These are phyloP conservation scores for Clitarchus hookeri DNA, from an alignment of 2,888 invertebrate species.

Conservation along the genomic window DNA sequence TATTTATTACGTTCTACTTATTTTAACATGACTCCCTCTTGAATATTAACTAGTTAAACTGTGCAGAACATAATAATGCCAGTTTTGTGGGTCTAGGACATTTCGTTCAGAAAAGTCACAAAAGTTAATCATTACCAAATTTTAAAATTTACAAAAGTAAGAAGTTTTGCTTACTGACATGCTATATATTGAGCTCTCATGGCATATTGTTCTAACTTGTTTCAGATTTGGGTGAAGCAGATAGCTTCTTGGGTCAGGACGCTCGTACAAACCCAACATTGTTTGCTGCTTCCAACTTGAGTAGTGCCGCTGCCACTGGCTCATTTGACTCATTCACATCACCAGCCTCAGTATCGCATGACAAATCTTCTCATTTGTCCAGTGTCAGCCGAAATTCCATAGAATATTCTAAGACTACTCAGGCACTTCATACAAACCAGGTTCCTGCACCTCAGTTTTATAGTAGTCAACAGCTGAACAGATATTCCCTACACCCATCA, in stretches of 20 bases:
- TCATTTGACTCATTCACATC: neutral
- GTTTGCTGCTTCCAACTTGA: conserved; percentile 20
- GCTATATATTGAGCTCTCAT: no score
- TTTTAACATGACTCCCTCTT: no score
- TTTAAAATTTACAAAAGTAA: no score
- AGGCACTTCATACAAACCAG: neutral
- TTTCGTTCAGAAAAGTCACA: no score
- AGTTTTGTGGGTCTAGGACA: no score
- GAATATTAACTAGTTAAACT: no score
- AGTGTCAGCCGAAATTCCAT: neutral
- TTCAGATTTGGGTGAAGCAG: conserved; percentile 41
- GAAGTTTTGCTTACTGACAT: no score
- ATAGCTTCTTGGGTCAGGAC: conserved; percentile 40
- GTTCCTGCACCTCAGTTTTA: neutral
- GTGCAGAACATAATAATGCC: no score
- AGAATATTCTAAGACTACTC: neutral
- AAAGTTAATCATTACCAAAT: no score
- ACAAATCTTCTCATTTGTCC: neutral
- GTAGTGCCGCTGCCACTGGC: conserved; percentile 6
- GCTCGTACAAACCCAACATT: conserved; percentile 6
- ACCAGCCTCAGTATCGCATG: neutral
- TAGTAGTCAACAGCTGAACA: neutral
- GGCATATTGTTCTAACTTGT: neutral
- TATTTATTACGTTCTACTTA: no score
- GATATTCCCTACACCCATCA: neutral